Conservation (phyloP, 2,888 invertebrate genomes). For the Chydorus sphaericus region DNA sequence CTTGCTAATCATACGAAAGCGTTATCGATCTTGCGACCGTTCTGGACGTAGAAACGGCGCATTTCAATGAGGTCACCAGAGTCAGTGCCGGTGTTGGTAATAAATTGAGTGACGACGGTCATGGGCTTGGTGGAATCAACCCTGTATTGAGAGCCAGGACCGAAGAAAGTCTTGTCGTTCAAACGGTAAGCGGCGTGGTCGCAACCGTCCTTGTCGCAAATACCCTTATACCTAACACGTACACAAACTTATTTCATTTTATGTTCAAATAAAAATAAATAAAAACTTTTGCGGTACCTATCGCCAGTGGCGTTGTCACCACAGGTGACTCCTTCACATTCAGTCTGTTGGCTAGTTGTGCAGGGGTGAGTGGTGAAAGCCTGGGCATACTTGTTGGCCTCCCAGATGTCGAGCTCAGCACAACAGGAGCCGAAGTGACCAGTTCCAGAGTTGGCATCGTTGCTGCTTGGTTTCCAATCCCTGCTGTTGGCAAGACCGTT, state of each 20-base stretch:
- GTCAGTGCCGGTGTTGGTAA: slow-evolving; percentile 18
- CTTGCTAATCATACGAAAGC: background rate
- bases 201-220: slow-evolving; percentile 20
- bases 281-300: too few relatives aligned
- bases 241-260: background rate
- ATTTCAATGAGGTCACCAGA: slow-evolving; percentile 18
- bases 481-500: slow-evolving; percentile 17
- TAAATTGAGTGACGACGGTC: slow-evolving; percentile 18
- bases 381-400: slow-evolving; percentile 17
- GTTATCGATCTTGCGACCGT: slow-evolving; percentile 17
- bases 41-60: slow-evolving; percentile 17
- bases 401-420: slow-evolving; percentile 19
- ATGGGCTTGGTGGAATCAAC: slow-evolving; percentile 16
- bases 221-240: slow-evolving; percentile 16
- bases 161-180: slow-evolving; percentile 16
- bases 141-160: slow-evolving; percentile 14
- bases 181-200: slow-evolving; percentile 18
- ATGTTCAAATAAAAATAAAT: too few relatives aligned
- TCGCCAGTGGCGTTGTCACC: slow-evolving; percentile 18
- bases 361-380: slow-evolving; percentile 19
- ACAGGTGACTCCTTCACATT: slow-evolving; percentile 17
- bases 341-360: slow-evolving; percentile 11
- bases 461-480: slow-evolving; percentile 16
- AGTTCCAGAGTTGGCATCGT: slow-evolving; percentile 17
- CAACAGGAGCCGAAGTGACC: slow-evolving; percentile 19